phyloP scores from a whole-genome alignment of 2,113 vertebrate species.

The Corydoras sp. region DNA sequence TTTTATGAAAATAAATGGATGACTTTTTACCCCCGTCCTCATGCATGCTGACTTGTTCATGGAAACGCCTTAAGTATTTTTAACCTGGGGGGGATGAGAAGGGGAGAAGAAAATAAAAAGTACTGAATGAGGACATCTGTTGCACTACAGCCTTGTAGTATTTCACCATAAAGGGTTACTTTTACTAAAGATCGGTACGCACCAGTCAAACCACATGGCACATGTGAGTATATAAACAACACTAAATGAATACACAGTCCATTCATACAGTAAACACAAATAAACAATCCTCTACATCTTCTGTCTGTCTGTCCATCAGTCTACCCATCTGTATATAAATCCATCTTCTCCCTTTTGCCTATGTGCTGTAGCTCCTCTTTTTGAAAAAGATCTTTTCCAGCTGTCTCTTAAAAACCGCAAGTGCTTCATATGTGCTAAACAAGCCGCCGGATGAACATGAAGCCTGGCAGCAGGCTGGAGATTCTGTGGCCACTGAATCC shows the following conservation, averaged over 20 bases:
- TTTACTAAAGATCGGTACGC: not conserved
- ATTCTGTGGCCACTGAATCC: too few relatives aligned
- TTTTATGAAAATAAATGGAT: not conserved
- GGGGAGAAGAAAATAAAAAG: not conserved
- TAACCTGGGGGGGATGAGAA: too few relatives aligned
- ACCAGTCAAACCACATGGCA: not conserved
- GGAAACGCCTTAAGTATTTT: too few relatives aligned
- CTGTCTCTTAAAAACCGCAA: slow-evolving; percentile 58
- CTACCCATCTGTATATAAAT: not conserved
- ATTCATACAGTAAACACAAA: slow-evolving; percentile 45
- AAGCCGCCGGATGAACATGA: slow-evolving; percentile 24
- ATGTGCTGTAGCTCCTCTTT: not conserved
- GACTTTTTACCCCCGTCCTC: not conserved
- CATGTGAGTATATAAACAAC: slow-evolving; percentile 1
- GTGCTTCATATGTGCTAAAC: slow-evolving; percentile 62
- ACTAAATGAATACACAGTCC: not conserved
- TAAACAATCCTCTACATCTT: slow-evolving; percentile 32
- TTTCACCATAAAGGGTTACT: not conserved
- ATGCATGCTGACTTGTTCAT: too few relatives aligned
- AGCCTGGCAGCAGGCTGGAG: too few relatives aligned
- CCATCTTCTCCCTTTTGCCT: slow-evolving; percentile 20
- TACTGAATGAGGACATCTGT: not conserved
- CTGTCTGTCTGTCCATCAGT: not conserved
- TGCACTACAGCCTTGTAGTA: not conserved
- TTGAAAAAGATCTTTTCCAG: slow-evolving; percentile 59